Conservation (phyloP, 2,888 invertebrate species). For the Entomobrya proxima region DNA sequence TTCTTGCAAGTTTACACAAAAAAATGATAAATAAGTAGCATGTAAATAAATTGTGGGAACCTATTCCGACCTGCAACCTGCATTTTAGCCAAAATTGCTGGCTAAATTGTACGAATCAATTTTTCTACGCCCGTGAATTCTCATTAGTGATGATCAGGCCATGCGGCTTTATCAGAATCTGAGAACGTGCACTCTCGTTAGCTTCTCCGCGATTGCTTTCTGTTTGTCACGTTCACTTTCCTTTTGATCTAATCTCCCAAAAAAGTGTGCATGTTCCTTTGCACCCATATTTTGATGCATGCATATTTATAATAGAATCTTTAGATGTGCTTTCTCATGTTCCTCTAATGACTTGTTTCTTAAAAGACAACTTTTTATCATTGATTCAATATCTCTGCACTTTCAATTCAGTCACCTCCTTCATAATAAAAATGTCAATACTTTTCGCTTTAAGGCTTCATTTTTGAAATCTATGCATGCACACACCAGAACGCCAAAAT, state of each 20-base stretch:
- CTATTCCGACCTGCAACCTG: slow-evolving; percentile 31
- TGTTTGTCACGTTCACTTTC: slow-evolving; percentile 46
- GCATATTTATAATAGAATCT: background rate
- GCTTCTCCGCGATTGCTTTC: background rate
- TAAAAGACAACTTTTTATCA: slow-evolving; percentile 2
- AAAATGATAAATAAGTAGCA: background rate
- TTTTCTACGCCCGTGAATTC: slow-evolving; percentile 5
- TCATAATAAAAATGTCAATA: too few relatives aligned
- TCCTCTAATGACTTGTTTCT: slow-evolving; percentile 1
- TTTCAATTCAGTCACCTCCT: too few relatives aligned
- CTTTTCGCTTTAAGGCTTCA: too few relatives aligned
- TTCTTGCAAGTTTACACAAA: background rate
- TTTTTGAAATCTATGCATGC: too few relatives aligned
- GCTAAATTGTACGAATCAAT: slow-evolving; percentile 44
- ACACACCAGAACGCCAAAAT: too few relatives aligned
- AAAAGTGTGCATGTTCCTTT: too few relatives aligned
- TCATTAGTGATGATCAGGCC: background rate
- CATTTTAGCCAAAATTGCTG: slow-evolving; percentile 25
- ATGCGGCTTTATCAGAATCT: background rate
- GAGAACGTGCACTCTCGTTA: slow-evolving; percentile 29
- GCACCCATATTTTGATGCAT: background rate
- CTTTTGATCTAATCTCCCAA: slow-evolving; percentile 34
- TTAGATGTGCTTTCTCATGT: background rate
- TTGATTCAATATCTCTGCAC: background rate
- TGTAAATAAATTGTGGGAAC: slow-evolving; percentile 55